Percentiles rank a stretch among this genome's conserved stretches.
Conservation (phyloP, 2,888 invertebrate genomes). For the Cetonia aurata region DNA sequence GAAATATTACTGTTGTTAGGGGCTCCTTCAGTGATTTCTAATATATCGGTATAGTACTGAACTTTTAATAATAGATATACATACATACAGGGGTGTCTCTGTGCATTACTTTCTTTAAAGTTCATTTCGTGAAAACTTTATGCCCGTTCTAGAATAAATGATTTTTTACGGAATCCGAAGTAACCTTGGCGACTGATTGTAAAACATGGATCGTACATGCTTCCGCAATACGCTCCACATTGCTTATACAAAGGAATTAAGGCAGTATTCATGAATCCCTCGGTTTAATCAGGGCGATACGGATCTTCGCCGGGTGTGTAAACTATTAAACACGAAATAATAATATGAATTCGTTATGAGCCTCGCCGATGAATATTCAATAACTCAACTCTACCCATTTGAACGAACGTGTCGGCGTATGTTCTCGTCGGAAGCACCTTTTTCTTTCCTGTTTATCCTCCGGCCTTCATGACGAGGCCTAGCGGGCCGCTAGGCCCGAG, state of each 20-base stretch:
- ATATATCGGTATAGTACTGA: constrained; percentile 13
- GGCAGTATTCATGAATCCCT: too few species aligned
- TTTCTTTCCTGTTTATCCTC: constrained; percentile 17
- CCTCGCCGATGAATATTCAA: constrained; percentile 41
- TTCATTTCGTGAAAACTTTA: too few species aligned
- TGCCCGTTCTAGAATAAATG: too few species aligned
- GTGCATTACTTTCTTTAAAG: too few species aligned
- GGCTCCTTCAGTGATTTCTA: constrained; percentile 18
- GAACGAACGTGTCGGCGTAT: background rate
- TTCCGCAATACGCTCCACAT: too few species aligned
- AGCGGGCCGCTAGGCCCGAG: background rate
- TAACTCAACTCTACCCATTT: constrained; percentile 19
- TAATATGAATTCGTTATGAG: constrained; percentile 39
- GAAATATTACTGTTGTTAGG: constrained; percentile 22
- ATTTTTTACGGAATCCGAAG: too few species aligned
- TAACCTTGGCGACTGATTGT: too few species aligned
- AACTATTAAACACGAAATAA: constrained; percentile 41
- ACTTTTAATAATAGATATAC: constrained; percentile 20
- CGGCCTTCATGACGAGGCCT: background rate
- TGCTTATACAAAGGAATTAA: too few species aligned
- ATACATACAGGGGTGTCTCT: too few species aligned
- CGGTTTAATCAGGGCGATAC: constrained; percentile 23
- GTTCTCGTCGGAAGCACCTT: background rate
- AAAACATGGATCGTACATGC: too few species aligned
- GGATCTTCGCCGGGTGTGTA: constrained; percentile 9